Evolutionary conservation across 2,888 invertebrate genomes (phyloP).

Genomic region (Rutpela maculata): DNA sequence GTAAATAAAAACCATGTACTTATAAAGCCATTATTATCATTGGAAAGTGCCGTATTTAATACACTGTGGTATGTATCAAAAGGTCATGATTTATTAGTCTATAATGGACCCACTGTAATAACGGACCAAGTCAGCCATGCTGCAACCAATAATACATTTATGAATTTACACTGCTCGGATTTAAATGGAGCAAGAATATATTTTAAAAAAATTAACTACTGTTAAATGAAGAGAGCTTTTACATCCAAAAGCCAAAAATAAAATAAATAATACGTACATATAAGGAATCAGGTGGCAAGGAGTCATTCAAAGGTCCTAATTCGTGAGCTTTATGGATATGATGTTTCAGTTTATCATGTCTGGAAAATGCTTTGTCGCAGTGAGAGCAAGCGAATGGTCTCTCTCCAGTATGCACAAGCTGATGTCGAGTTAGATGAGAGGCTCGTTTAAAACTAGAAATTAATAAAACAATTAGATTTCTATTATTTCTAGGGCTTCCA

Average conservation of each 20-base stretch:
- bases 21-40: no score
- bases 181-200: no score
- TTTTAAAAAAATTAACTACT: no score
- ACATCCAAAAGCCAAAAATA: not conserved
- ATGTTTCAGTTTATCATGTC: constrained; percentile 84
- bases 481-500: not conserved
- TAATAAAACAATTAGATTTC: not conserved
- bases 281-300: constrained; percentile 53
- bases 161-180: no score
- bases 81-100: no score
- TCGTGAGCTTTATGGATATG: constrained; percentile 80
- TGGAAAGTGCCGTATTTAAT: no score
- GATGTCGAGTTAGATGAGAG: constrained; percentile 82
- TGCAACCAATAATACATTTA: no score
- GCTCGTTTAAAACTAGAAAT: constrained; percentile 79
- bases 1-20: no score
- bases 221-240: no score
- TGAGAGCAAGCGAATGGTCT: constrained; percentile 82
- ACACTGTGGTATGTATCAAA: no score
- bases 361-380: constrained; percentile 83
- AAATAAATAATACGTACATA: constrained; percentile 50
- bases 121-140: no score
- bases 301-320: constrained; percentile 49
- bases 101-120: no score
- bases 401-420: constrained; percentile 84